Evolutionary conservation across 2,888 invertebrate genomes (phyloP), one percentile per base, ranked within the genome.

Genomic region (Chorisops tibialis): DNA sequence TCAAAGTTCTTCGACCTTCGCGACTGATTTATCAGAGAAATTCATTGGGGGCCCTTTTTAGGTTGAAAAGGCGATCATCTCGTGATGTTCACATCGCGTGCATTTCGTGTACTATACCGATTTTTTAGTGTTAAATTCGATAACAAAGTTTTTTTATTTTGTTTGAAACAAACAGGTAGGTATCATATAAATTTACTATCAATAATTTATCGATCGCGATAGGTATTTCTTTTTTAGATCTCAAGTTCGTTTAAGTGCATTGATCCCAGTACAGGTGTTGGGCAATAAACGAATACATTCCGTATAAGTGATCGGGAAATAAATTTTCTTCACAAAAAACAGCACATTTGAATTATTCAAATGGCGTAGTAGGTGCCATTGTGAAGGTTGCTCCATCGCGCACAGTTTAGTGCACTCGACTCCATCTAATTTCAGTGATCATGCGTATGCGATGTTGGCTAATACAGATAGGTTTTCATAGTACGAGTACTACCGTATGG

Each of bases 171-270:
- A 9, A 9, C 30, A 30, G 30, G 39, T 39, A 5, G 16, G 39
- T 39, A 3, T 12, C 7, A 12, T n/a, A n/a, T 41, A 41, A 16
- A 12, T 41, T 41, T 16, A 16, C 7, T 37, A 11, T 12, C 5
- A 14, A 14, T 16, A 41, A 16, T n/a, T 5, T n/a, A 12, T n/a
- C 41, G 16, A 16, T 41, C 41, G n/a, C 5, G 14, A 41, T 5
- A 41, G 41, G 16, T n/a, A 6, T 16, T 41, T 43, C 43, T 56
- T 56, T 56, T 43, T 43, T 56, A 59, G 35, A 59, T 50, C 59
- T 59, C 59, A 59, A 59, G 59, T 59, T 59, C 59, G 59, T 50
- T 43, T 41, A 48, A 50, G 59, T 59, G 43, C 59, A 50, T 59
- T 59, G 59, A 49, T 59, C 59, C 43, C 41, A 12, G 47, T 38